Evolutionary conservation across 1,140 invertebrate genomes (phyloP).

Genomic region (Agrypnia vestita): DNA sequence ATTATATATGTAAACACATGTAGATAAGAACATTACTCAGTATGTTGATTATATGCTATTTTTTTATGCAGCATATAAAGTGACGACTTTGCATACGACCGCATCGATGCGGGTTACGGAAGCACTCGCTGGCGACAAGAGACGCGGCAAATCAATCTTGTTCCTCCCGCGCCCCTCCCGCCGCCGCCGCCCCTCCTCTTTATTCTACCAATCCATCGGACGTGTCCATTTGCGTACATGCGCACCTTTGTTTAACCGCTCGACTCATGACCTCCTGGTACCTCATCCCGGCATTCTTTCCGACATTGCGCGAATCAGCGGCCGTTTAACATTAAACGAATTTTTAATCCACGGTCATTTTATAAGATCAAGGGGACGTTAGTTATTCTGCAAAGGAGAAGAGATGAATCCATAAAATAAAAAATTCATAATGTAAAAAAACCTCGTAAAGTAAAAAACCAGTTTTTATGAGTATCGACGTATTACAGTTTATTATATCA

Average conservation of each 20-base stretch:
- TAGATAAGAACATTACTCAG: background rate
- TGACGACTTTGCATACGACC: background rate
- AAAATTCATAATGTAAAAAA: no score
- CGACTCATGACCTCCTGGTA: constrained; percentile 12
- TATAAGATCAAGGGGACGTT: no score
- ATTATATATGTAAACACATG: background rate
- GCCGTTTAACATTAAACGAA: no score
- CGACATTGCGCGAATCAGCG: no score
- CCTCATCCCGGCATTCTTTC: background rate
- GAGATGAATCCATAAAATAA: no score
- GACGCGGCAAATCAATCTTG: constrained; percentile 30
- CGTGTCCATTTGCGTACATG: constrained; percentile 33
- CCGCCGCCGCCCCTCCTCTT: background rate
- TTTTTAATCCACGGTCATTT: no score
- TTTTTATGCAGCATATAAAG: background rate
- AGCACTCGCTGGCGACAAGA: constrained; percentile 2
- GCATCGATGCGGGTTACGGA: background rate
- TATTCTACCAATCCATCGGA: constrained; percentile 24
- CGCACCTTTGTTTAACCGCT: constrained; percentile 19
- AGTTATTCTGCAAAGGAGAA: no score
- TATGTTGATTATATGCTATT: background rate
- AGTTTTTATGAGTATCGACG: no score
- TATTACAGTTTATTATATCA: no score
- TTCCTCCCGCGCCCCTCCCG: background rate
- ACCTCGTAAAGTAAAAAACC: no score